Evolutionary conservation across 2,888 invertebrate genomes (phyloP), one percentile per base, ranked within the genome.

Genomic region (Cantharis flavilabris): DNA sequence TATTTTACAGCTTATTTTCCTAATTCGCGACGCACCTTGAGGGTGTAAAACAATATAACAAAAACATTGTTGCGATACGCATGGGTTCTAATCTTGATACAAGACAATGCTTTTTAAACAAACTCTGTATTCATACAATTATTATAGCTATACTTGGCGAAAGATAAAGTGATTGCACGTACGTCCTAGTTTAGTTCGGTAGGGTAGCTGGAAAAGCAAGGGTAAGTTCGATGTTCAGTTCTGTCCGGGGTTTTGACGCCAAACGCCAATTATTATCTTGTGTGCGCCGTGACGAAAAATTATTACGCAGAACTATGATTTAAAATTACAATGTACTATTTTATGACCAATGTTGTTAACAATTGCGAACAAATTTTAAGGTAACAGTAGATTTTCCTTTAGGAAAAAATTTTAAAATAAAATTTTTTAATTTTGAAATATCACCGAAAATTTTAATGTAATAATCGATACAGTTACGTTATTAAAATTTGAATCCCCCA

Each of bases 351-450:
- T 72, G 84, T 84, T 26, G 83, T 84, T 75, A 82, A 81, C 75
- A 84, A 83, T 81, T 83, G 83, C 79, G 84, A 84, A 79, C 83
- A 84, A 80, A 84, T 84, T 28, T 79, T 84, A 79, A 84, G 83
- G 84, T 84, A 84, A 83, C 63, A 73, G 65, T 65, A 64, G 62
- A 62, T 77, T 73, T 77, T 77, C 70, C 18, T 65, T 49, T 49
- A 49, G 49, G n/a, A 49, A 49, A 49, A 49, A 49, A 49, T 49
- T 49, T 7, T n/a, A 49, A 49, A 7, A n/a, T 49, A 1, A 49
- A 49, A n/a, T n/a, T 49, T 49, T 49, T n/a, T 49, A 49, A n/a
- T n/a, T 49, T 49, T 9, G 2, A 49, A 49, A 49, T n/a, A 49
- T n/a, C 49, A 49, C n/a, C 4, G 49, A 49, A 49, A 49, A 49